Evolutionary conservation across 2,888 invertebrate genomes (phyloP), one percentile per base, ranked within the genome.

Genomic region (Nemotelus pantherinus): DNA sequence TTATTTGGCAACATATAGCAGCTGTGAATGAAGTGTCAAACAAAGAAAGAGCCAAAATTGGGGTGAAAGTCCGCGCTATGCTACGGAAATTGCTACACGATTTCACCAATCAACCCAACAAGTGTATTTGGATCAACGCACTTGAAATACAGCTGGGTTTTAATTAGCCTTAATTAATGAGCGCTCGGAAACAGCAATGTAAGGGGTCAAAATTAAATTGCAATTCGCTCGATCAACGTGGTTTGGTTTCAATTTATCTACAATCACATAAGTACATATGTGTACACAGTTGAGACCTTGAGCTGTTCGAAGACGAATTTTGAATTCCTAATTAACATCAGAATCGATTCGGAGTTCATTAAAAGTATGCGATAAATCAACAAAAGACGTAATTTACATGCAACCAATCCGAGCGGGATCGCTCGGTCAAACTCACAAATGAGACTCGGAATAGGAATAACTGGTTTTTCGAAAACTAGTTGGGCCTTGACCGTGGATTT

Each of bases 1-100:
- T 53, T 53, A 6, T 53, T n/a, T 4, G 3, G 7, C 53, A 70
- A 55, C 70, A 70, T 70, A 55, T 39, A 50, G 68, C 68, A 4
- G 41, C 10, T 6, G 6, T 41, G 3, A 6, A 10, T 47, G n/a
- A 47, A 70, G 55, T 70, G 70, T 55, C 70, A 70, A 55, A 70
- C 9, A 25, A 25, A 25, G 25, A 25, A 25, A 25, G 25, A 25
- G 25, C 25, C 41, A 63, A 9, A 43, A 4, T 4, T 10, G 57
- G 4, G 41, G 63, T 43, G 63, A 63, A 63, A 63, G 25, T 25
- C 25, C 25, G 25, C 25, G 25, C 25, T 25, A 25, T 25, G 25
- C 25, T 25, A 25, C 25, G 25, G 25, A 25, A 25, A 25, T 25
- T 25, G 25, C 25, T 25, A 25, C 25, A 25, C 25, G 25, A 25